Evolutionary conservation across 2,797 vertebrate species (phyloP).

Genomic region (Fringilla coelebs): DNA sequence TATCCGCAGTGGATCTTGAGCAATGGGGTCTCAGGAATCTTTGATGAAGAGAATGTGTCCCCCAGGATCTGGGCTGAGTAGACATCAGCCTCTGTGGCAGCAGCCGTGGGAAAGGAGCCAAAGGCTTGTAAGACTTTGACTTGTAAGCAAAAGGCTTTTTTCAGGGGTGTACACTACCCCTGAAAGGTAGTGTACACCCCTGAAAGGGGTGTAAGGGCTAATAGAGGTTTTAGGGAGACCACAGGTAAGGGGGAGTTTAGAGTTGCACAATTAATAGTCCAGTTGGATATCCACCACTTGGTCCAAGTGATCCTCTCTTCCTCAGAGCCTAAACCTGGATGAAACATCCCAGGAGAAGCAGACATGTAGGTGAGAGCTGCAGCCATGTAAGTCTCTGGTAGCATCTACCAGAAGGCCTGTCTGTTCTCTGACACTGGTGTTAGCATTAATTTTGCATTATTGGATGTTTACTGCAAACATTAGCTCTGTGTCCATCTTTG

Average conservation of each 20-base stretch:
- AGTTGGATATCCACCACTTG: background rate
- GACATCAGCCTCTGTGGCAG: background rate
- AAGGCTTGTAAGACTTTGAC: background rate
- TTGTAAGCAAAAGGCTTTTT: too few relatives aligned
- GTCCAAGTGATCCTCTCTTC: background rate
- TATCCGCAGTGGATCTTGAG: background rate
- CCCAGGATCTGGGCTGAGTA: background rate
- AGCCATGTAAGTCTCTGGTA: background rate
- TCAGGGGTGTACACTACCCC: too few relatives aligned
- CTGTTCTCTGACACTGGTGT: background rate
- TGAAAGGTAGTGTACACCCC: too few relatives aligned
- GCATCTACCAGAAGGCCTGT: background rate
- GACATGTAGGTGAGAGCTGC: background rate
- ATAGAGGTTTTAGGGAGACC: background rate
- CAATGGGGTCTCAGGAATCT: background rate
- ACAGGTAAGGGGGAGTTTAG: background rate
- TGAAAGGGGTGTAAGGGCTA: background rate
- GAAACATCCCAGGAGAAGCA: background rate
- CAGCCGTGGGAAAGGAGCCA: background rate
- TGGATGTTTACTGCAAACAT: background rate
- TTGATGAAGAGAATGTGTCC: background rate
- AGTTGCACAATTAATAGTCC: accelerated
- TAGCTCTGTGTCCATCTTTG: background rate
- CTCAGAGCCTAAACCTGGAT: background rate
- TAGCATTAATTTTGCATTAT: background rate